Percentiles rank a stretch among this genome's conserved stretches.
phyloP scores from a whole-genome alignment of 2,113 vertebrate genomes.

The Pygoscelis adeliae region DNA sequence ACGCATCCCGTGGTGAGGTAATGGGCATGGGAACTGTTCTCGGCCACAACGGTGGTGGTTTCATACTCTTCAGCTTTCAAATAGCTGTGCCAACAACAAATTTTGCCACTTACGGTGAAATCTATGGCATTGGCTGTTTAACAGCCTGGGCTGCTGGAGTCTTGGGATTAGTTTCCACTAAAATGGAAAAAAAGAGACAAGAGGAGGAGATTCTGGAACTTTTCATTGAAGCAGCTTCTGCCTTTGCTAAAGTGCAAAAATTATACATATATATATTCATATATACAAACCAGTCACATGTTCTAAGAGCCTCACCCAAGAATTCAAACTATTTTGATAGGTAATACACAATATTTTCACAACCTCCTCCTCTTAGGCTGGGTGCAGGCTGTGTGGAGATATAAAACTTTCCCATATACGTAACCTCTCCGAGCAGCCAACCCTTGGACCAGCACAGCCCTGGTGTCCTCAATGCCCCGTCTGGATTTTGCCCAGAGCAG shows the following conservation, averaged over 20 bases:
- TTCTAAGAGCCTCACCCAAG: not conserved
- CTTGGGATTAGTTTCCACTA: not conserved
- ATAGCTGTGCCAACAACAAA: not conserved
- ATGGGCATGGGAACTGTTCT: not conserved
- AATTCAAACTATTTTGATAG: not conserved
- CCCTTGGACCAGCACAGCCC: not conserved
- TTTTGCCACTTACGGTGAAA: accelerated
- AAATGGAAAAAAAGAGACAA: not conserved
- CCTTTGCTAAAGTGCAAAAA: not conserved
- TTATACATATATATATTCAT: not conserved
- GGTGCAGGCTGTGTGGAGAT: not conserved
- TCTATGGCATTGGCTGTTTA: not conserved
- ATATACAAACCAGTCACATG: not conserved
- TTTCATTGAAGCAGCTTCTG: not conserved
- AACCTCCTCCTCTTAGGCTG: not conserved
- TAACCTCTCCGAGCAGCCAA: not conserved
- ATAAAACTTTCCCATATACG: not conserved
- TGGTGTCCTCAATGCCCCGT: not conserved
- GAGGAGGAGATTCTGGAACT: not conserved
- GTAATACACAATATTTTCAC: not conserved
- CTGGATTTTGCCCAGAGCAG: not conserved
- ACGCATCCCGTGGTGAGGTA: not conserved
- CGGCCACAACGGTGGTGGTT: not conserved
- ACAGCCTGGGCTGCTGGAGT: not conserved
- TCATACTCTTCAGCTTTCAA: not conserved